These are phyloP conservation scores for Apodemus speciosus DNA, from an alignment of 2,113 vertebrate genomes.

Conservation along the genomic window DNA sequence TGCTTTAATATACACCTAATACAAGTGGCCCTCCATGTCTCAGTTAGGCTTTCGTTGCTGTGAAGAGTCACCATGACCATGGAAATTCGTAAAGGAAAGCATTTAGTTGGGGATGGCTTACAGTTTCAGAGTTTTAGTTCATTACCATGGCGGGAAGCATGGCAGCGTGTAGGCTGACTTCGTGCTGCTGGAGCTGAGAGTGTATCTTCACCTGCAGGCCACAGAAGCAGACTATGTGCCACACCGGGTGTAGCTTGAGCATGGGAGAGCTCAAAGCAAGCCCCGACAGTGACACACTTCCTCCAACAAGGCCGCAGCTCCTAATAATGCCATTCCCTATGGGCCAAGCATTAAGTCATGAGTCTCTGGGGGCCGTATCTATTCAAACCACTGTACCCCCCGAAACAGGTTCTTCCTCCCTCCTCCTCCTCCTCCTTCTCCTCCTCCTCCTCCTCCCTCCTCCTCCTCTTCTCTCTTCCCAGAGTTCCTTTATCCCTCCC, in stretches of 20 bases:
- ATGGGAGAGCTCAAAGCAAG: neutral
- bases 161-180: neutral
- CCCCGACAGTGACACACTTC: neutral
- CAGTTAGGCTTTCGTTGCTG: neutral
- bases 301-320: neutral
- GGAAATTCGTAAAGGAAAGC: neutral
- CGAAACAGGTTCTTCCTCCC: neutral
- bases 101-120: neutral
- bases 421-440: too few relatives aligned
- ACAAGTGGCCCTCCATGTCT: neutral
- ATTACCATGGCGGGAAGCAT: neutral
- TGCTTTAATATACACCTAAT: neutral
- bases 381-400: neutral
- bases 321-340: neutral
- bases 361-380: neutral
- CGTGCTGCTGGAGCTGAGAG: neutral
- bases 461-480: too few relatives aligned
- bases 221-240: neutral
- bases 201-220: neutral
- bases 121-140: neutral
- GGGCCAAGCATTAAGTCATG: neutral
- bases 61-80: neutral
- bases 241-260: neutral
- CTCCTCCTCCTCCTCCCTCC: accelerated
- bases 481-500: too few relatives aligned